Conservation (phyloP, 1,140 invertebrate genomes). For the Ericerus pela region DNA sequence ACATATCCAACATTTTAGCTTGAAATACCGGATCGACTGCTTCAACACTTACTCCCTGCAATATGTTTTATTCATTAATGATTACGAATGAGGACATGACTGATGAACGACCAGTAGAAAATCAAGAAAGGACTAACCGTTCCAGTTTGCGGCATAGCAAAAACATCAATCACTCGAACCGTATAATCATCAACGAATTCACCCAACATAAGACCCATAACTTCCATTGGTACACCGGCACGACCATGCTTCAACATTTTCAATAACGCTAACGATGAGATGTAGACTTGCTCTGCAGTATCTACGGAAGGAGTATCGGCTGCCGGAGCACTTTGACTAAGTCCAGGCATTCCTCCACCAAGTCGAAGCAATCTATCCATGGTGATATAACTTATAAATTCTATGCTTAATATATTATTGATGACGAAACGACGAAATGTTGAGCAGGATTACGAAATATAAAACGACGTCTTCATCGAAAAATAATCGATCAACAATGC, state of each 20-base stretch:
- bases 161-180: slow-evolving; percentile 97
- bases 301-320: slow-evolving; percentile 95
- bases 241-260: slow-evolving; percentile 99
- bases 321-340: slow-evolving; percentile 60
- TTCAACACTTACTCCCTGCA: slow-evolving; percentile 92
- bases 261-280: slow-evolving; percentile 90
- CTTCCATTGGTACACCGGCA: slow-evolving; percentile 99
- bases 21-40: slow-evolving; percentile 99
- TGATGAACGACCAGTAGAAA: too few relatives aligned
- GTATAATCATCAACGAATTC: slow-evolving; percentile 99
- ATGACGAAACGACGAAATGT: too few relatives aligned
- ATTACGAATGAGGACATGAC: too few relatives aligned
- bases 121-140: too few relatives aligned
- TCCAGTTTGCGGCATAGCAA: slow-evolving; percentile 99
- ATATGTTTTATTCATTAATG: slow-evolving; percentile 9
- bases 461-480: too few relatives aligned
- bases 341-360: slow-evolving; percentile 72
- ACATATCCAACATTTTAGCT: slow-evolving; percentile 99
- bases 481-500: too few relatives aligned
- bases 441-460: too few relatives aligned
- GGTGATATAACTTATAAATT: too few relatives aligned
- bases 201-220: slow-evolving; percentile 99
- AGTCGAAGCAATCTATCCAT: slow-evolving; percentile 91
- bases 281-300: slow-evolving; percentile 98
- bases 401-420: too few relatives aligned